A percentile compares a stretch with the other conserved stretches of the same genome.
These are phyloP conservation scores for Zosterops pallidus DNA, from an alignment of 2,113 vertebrate genomes.

Conservation along the genomic window DNA sequence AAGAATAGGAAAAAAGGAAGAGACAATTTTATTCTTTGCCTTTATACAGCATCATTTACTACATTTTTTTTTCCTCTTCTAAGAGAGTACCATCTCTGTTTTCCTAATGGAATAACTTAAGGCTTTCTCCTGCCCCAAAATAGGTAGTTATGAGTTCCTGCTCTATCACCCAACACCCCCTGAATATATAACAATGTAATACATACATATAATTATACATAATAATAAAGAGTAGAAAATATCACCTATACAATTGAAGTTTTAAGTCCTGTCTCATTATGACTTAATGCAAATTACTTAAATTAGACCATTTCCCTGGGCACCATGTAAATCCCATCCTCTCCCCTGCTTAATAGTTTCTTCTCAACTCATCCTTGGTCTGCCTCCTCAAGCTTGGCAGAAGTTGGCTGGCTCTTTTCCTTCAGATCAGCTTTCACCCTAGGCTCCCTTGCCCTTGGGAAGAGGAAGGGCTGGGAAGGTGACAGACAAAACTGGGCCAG, in stretches of 20 bases:
- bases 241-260: background rate
- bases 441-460: background rate
- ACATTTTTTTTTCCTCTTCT: background rate
- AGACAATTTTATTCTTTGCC: background rate
- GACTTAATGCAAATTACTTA: conserved; percentile 10
- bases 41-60: background rate
- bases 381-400: conserved; percentile 62
- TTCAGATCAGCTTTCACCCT: background rate
- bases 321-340: conserved; percentile 43
- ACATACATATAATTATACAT: background rate
- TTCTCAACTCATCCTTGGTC: conserved; percentile 58
- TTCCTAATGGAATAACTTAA: background rate
- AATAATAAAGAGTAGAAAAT: background rate
- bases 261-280: background rate
- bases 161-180: background rate
- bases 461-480: background rate
- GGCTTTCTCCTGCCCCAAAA: background rate
- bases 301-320: conserved; percentile 50
- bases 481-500: background rate
- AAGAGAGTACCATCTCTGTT: background rate
- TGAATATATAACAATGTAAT: background rate
- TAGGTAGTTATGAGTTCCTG: background rate
- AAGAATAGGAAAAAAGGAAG: background rate
- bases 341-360: conserved; percentile 67
- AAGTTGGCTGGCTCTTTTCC: conserved; percentile 27